These are phyloP conservation scores for Champsocephalus esox DNA, from an alignment of 2,797 vertebrate genomes.

Conservation along the genomic window DNA sequence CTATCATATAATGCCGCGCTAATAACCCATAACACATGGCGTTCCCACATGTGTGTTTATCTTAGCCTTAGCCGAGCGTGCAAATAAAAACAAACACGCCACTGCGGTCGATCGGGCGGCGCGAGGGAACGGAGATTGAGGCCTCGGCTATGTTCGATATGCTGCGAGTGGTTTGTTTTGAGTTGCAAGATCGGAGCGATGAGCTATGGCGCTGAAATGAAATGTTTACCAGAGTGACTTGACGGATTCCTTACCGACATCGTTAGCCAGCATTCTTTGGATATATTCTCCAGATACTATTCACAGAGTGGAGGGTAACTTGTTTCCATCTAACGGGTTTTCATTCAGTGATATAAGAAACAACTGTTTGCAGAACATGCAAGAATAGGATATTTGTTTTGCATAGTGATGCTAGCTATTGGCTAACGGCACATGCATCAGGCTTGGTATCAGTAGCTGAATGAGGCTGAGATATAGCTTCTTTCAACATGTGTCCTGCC, in stretches of 20 bases:
- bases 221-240: background rate
- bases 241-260: constrained; percentile 34
- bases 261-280: background rate
- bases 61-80: constrained; percentile 46
- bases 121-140: constrained; percentile 44
- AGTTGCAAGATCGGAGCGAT: constrained; percentile 42
- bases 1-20: constrained; percentile 68
- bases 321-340: background rate
- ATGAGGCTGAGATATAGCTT: background rate
- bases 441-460: too few species aligned
- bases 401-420: background rate
- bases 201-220: constrained; percentile 28
- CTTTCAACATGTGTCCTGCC: background rate
- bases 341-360: background rate
- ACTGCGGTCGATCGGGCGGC: constrained; percentile 48
- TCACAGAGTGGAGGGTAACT: background rate
- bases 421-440: background rate
- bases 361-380: background rate
- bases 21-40: constrained; percentile 67
- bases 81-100: constrained; percentile 69
- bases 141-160: constrained; percentile 64
- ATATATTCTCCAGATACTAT: background rate
- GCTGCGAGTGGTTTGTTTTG: constrained; percentile 61
- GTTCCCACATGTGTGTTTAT: constrained; percentile 67
- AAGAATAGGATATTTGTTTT: background rate